Evolutionary conservation across 2,888 invertebrate species (phyloP).

Genomic region (Tiliacea citrago): DNA sequence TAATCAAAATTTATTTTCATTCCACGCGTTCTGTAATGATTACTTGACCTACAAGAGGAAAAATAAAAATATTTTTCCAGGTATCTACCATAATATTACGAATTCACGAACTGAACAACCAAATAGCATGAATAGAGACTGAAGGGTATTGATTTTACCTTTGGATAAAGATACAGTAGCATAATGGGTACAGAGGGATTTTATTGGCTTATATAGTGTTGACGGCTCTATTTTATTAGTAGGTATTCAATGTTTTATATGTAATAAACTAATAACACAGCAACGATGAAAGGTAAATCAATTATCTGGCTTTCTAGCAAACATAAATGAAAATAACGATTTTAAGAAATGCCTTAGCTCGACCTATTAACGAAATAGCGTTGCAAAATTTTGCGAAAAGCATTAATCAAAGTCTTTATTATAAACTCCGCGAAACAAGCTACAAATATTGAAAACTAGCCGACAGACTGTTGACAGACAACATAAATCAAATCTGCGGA

Average conservation of each 20-base stretch:
- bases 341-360: conserved; percentile 10
- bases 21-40: conserved; percentile 11
- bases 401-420: conserved; percentile 38
- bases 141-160: conserved; percentile 50
- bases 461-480: conserved; percentile 42
- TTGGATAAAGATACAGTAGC: conserved; percentile 18
- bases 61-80: conserved; percentile 22
- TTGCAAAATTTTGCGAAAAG: conserved; percentile 15
- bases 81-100: conserved; percentile 18
- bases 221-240: conserved; percentile 12
- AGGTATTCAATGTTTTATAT: conserved; percentile 11
- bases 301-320: conserved; percentile 9
- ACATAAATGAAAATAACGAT: background rate
- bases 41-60: conserved; percentile 27
- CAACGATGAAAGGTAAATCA: background rate
- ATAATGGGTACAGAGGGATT: conserved; percentile 9
- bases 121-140: conserved; percentile 25
- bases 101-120: conserved; percentile 18
- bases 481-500: conserved; percentile 51
- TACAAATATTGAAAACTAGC: conserved; percentile 37
- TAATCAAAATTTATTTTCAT: conserved; percentile 33
- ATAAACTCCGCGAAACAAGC: conserved; percentile 19
- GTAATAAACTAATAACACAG: background rate
- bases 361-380: conserved; percentile 9
- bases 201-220: conserved; percentile 20